Evolutionary conservation across 2,888 invertebrate species (phyloP).

Genomic region (Xiphydria camelus): DNA sequence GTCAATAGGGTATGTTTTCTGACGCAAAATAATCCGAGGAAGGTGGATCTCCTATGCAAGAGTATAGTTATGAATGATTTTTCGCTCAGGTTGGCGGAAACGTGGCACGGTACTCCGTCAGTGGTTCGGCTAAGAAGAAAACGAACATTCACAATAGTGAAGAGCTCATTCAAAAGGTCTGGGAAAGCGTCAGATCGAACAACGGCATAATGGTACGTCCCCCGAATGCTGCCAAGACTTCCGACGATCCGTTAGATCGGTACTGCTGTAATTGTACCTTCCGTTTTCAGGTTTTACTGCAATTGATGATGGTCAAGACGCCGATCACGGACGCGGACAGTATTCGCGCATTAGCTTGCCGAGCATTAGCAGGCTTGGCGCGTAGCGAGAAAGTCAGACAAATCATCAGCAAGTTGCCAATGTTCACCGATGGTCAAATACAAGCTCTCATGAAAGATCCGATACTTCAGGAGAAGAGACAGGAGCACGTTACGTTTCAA

Average conservation of each 20-base stretch:
- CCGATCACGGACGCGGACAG: constrained; percentile 97
- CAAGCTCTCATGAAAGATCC: constrained; percentile 96
- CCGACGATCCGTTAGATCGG: neutral
- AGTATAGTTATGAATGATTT: constrained; percentile 5
- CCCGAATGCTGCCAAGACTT: constrained; percentile 1
- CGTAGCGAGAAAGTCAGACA: constrained; percentile 92
- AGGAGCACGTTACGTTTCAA: constrained; percentile 94
- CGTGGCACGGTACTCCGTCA: constrained; percentile 59
- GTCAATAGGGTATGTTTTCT: constrained; percentile 70
- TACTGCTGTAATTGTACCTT: neutral
- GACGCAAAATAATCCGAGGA: neutral
- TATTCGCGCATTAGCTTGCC: constrained; percentile 89
- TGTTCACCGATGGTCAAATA: constrained; percentile 90
- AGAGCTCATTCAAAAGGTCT: constrained; percentile 87
- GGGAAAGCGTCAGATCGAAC: constrained; percentile 91
- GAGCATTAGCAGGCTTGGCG: constrained; percentile 89
- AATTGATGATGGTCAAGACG: constrained; percentile 86
- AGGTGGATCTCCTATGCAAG: neutral
- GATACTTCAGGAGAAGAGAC: constrained; percentile 92
- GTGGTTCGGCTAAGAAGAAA: constrained; percentile 65
- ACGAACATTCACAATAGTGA: constrained; percentile 71
- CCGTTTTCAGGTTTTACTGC: constrained; percentile 70
- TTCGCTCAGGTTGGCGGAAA: constrained; percentile 59
- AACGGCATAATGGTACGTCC: constrained; percentile 91
- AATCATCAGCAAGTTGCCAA: constrained; percentile 92